Percentiles rank a stretch among this genome's conserved stretches.
These are phyloP conservation scores for Drosophila anceps DNA, from an alignment of 2,888 invertebrate species.

Conservation along the genomic window DNA sequence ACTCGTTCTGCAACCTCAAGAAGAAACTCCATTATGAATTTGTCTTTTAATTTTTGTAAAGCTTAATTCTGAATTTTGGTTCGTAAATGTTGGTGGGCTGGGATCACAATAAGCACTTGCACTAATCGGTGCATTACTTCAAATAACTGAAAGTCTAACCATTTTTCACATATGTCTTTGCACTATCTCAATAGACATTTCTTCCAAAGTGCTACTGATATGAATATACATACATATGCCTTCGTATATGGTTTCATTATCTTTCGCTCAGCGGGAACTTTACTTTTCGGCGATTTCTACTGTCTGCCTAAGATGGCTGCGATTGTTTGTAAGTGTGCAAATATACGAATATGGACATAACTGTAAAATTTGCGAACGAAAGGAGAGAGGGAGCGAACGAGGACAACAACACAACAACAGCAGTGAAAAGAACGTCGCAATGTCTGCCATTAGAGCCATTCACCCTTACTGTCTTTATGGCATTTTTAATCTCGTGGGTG, in stretches of 20 bases:
- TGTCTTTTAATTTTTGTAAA: no score
- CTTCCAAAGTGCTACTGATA: neutral
- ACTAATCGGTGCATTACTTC: neutral
- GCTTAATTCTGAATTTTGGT: no score
- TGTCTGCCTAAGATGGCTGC: constrained; percentile 17
- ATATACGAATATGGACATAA: constrained; percentile 26
- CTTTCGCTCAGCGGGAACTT: neutral
- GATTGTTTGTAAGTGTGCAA: constrained; percentile 9
- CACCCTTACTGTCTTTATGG: constrained; percentile 84
- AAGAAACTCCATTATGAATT: neutral
- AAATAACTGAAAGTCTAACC: neutral
- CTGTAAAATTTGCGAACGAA: constrained; percentile 26
- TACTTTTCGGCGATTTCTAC: neutral
- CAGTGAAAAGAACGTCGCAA: constrained; percentile 37
- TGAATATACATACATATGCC: neutral
- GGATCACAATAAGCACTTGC: no score
- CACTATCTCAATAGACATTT: neutral
- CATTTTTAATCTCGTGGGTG: constrained; percentile 84
- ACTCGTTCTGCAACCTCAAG: neutral
- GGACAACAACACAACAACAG: constrained; percentile 43
- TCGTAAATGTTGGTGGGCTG: no score
- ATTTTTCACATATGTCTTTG: neutral
- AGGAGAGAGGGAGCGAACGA: constrained; percentile 35
- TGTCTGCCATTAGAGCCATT: constrained; percentile 80
- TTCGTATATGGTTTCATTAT: neutral